These are phyloP conservation scores for Caenorhabditis drosophilae DNA, from an alignment of 2,888 invertebrate species.

Conservation along the genomic window DNA sequence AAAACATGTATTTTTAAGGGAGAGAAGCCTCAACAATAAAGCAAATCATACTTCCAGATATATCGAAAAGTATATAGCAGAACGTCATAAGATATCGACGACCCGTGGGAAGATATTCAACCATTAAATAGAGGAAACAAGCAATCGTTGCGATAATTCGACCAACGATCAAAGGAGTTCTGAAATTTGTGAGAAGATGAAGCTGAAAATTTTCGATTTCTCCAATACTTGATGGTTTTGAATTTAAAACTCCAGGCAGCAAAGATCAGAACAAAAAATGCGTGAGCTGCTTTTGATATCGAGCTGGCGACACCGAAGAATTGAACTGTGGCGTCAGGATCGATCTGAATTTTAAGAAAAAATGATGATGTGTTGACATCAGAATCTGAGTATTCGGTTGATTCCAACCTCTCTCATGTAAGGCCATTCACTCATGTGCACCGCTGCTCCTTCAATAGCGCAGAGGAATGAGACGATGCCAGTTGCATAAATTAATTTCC, in stretches of 20 bases:
- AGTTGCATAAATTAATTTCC: constrained; percentile 34
- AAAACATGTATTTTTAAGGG: background rate
- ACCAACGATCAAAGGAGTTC: constrained; percentile 33
- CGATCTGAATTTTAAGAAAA: constrained; percentile 12
- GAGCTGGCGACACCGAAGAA: constrained; percentile 37
- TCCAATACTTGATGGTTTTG: constrained; percentile 34
- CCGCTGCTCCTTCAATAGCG: constrained; percentile 36
- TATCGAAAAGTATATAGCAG: constrained; percentile 35
- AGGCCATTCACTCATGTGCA: constrained; percentile 41
- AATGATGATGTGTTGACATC: background rate
- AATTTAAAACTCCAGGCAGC: constrained; percentile 38
- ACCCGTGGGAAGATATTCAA: constrained; percentile 25
- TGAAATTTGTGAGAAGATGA: too few relatives aligned
- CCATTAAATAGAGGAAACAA: constrained; percentile 20
- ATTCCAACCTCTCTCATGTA: constrained; percentile 26
- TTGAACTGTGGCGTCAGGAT: constrained; percentile 33
- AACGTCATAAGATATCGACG: constrained; percentile 40
- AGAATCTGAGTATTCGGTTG: too few relatives aligned
- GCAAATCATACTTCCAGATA: constrained; percentile 22
- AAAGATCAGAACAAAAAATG: constrained; percentile 26
- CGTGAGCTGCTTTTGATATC: constrained; percentile 33
- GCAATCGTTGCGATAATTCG: constrained; percentile 31
- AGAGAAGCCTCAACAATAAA: background rate
- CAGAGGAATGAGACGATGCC: constrained; percentile 33
- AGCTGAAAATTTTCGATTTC: too few relatives aligned